A percentile compares a stretch with the other conserved stretches of the same genome.
phyloP scores from a whole-genome alignment of 2,797 vertebrate genomes.

The Rhinatrema bivittatum region DNA sequence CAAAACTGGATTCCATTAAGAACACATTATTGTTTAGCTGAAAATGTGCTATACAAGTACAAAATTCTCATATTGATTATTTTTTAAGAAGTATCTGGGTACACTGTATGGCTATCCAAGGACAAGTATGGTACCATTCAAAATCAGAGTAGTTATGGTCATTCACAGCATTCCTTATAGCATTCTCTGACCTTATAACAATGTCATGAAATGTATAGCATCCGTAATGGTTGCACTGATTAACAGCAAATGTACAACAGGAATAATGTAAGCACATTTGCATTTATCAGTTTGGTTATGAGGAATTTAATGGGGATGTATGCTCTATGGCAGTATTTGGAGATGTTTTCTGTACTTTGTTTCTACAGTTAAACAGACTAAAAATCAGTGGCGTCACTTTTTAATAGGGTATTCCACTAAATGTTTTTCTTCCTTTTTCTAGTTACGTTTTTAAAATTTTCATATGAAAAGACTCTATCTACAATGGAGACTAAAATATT shows the following conservation, averaged over 20 bases:
- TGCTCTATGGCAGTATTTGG: neutral
- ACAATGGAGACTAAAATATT: too few species aligned
- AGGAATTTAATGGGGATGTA: constrained; percentile 3
- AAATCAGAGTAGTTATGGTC: constrained; percentile 25
- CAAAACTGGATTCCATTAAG: too few species aligned
- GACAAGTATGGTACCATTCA: constrained; percentile 35
- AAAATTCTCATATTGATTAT: too few species aligned
- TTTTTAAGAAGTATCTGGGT: too few species aligned
- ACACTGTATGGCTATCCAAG: neutral
- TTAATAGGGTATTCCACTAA: too few species aligned
- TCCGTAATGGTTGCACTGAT: constrained; percentile 40
- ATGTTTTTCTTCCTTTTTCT: too few species aligned
- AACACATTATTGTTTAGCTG: too few species aligned
- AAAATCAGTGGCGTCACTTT: too few species aligned
- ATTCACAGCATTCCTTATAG: constrained; percentile 10
- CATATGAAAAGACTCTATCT: too few species aligned
- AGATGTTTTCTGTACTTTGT: neutral
- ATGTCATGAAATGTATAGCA: constrained; percentile 24
- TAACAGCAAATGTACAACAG: constrained; percentile 53
- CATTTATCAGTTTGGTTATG: neutral
- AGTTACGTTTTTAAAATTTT: too few species aligned
- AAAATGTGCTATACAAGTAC: too few species aligned
- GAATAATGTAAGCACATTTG: constrained; percentile 63
- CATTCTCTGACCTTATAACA: constrained; percentile 13
- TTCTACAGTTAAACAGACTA: too few species aligned